Evolutionary conservation across 2,888 invertebrate species (phyloP).

Genomic region (Drosophila mimica): DNA sequence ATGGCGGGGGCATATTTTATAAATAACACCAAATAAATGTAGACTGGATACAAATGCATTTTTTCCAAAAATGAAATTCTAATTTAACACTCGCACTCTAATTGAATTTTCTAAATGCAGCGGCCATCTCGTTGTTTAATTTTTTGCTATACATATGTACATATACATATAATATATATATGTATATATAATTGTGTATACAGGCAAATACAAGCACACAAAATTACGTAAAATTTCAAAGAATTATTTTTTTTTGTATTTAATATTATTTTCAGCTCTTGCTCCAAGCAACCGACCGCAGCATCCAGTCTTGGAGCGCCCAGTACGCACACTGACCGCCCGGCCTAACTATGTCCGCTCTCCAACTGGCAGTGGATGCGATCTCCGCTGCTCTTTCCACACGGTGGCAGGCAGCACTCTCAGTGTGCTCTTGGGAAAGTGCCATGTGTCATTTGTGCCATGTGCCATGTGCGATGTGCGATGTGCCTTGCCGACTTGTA

Average conservation of each 20-base stretch:
- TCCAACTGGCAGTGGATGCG: constrained; percentile 18
- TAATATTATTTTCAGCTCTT: constrained; percentile 34
- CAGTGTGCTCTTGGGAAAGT: constrained; percentile 31
- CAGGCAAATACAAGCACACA: constrained; percentile 18
- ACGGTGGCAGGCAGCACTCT: not conserved
- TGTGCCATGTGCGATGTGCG: constrained; percentile 29
- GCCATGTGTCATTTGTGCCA: constrained; percentile 16
- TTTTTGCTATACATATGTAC: constrained; percentile 33
- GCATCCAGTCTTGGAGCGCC: constrained; percentile 76
- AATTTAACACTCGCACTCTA: constrained; percentile 52
- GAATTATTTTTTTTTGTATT: constrained; percentile 28
- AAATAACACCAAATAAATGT: constrained; percentile 60
- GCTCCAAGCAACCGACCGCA: constrained; percentile 54
- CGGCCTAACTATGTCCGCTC: constrained; percentile 28
- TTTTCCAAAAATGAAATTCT: constrained; percentile 35
- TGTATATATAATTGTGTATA: constrained; percentile 10
- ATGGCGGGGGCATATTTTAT: constrained; percentile 50
- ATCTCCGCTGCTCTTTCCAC: constrained; percentile 1
- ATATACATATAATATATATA: constrained; percentile 6
- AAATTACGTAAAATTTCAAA: constrained; percentile 58
- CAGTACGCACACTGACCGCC: constrained; percentile 75
- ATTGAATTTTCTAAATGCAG: constrained; percentile 69
- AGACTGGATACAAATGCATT: constrained; percentile 70
- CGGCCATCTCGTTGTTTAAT: constrained; percentile 62
- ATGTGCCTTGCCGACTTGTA: constrained; percentile 11